These are phyloP conservation scores for Esox niger DNA, from an alignment of 2,113 vertebrate species.

Conservation along the genomic window DNA sequence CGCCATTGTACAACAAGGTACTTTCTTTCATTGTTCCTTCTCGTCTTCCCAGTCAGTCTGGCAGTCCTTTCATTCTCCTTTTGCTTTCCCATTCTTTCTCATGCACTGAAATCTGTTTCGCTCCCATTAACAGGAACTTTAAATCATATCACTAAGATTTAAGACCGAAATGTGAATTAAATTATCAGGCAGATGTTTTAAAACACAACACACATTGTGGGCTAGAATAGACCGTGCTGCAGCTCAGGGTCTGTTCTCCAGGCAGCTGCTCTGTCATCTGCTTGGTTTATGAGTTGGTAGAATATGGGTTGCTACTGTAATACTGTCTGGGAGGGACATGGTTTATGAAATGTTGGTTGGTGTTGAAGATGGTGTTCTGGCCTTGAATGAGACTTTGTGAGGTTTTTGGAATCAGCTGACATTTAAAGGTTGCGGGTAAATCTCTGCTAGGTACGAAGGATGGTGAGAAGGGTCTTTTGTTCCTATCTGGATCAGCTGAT, in stretches of 20 bases:
- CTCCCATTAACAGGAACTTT: constrained; percentile 61
- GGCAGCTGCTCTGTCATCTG: constrained; percentile 38
- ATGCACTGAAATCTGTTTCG: constrained; percentile 40
- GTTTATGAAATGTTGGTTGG: constrained; percentile 42
- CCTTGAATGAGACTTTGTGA: constrained; percentile 1
- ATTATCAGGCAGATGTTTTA: constrained; percentile 60
- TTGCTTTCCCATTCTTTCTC: constrained; percentile 29
- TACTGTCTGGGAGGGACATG: constrained; percentile 40
- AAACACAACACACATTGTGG: constrained; percentile 38
- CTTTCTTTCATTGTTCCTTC: constrained; percentile 10
- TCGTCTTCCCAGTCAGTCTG: neutral
- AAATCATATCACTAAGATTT: constrained; percentile 59
- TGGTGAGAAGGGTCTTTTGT: constrained; percentile 78
- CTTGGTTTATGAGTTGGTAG: constrained; percentile 55
- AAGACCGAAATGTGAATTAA: constrained; percentile 63
- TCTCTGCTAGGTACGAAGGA: constrained; percentile 62
- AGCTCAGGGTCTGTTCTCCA: constrained; percentile 33
- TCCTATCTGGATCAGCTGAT: constrained; percentile 88
- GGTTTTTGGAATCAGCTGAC: neutral
- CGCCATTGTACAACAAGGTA: constrained; percentile 26
- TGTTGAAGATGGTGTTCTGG: neutral
- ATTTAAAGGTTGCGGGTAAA: neutral
- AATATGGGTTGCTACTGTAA: constrained; percentile 39
- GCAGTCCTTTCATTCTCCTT: constrained; percentile 21
- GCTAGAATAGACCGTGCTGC: constrained; percentile 44